A percentile compares a stretch with the other conserved stretches of the same genome.
Evolutionary conservation across 2,888 invertebrate genomes (phyloP).

Genomic region (Kuschelorhynchus macadamiae): DNA sequence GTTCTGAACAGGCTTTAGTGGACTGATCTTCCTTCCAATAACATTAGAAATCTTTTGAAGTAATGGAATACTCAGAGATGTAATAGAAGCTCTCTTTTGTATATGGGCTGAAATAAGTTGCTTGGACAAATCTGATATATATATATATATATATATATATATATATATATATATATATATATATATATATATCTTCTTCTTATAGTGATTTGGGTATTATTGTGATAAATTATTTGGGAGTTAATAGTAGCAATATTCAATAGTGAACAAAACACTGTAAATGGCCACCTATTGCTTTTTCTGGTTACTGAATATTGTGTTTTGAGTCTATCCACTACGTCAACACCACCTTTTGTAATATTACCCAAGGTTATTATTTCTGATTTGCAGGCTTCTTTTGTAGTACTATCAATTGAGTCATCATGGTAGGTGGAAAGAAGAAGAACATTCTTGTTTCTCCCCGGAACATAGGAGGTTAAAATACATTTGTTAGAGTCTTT

Average conservation of each 20-base stretch:
- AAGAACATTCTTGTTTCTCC: slow-evolving; percentile 50
- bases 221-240: slow-evolving; percentile 8
- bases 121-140: no score
- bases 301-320: slow-evolving; percentile 29
- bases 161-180: no score
- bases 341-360: slow-evolving; percentile 30
- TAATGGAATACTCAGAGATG: no score
- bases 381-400: slow-evolving; percentile 2
- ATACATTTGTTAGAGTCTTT: no score
- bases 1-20: no score
- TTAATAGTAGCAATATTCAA: slow-evolving; percentile 4
- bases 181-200: slow-evolving; percentile 2
- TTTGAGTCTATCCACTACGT: slow-evolving; percentile 33
- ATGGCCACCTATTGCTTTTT: slow-evolving; percentile 22
- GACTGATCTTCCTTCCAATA: no score
- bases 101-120: no score
- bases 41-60: no score
- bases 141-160: no score
- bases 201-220: neutral
- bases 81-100: no score
- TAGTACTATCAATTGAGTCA: slow-evolving; percentile 25
- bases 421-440: slow-evolving; percentile 50
- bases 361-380: slow-evolving; percentile 28
- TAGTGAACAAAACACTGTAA: no score
- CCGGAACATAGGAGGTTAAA: slow-evolving; percentile 43